phyloP scores from a whole-genome alignment of 2,797 vertebrate species.

The Phrynocephalus guinanensis region DNA sequence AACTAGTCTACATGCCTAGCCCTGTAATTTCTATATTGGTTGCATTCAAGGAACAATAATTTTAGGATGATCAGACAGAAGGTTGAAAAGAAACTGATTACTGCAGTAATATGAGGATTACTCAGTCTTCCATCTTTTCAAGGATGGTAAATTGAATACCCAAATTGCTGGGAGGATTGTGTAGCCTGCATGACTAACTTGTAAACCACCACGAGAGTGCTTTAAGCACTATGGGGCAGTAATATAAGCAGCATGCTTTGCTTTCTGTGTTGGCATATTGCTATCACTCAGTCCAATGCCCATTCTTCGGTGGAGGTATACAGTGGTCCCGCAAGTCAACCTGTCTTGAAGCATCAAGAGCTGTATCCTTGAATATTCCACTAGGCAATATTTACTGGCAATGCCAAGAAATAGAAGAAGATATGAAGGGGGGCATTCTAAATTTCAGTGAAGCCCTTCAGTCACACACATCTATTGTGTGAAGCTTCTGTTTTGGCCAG shows the following conservation, averaged over 20 bases:
- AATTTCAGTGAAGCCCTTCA: background rate
- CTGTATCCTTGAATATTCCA: conserved; percentile 15
- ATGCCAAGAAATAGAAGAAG: conserved; percentile 14
- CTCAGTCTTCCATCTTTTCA: no score
- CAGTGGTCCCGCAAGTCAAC: background rate
- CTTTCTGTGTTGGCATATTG: background rate
- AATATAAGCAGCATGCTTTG: no score
- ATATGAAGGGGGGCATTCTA: background rate
- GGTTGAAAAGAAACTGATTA: background rate
- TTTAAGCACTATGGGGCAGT: no score
- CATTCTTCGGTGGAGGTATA: background rate
- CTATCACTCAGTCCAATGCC: background rate
- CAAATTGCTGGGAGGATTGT: no score
- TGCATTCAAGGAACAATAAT: background rate
- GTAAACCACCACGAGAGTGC: no score
- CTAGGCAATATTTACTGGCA: background rate
- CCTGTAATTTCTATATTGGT: background rate
- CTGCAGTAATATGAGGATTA: background rate
- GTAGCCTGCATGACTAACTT: no score
- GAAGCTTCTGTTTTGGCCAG: background rate
- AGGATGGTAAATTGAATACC: no score
- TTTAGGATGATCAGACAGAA: background rate
- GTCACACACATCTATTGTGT: background rate
- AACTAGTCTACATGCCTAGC: background rate
- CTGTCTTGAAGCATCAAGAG: background rate